These are phyloP conservation scores for Diorhabda carinulata DNA, from an alignment of 1,140 invertebrate genomes.

Conservation along the genomic window DNA sequence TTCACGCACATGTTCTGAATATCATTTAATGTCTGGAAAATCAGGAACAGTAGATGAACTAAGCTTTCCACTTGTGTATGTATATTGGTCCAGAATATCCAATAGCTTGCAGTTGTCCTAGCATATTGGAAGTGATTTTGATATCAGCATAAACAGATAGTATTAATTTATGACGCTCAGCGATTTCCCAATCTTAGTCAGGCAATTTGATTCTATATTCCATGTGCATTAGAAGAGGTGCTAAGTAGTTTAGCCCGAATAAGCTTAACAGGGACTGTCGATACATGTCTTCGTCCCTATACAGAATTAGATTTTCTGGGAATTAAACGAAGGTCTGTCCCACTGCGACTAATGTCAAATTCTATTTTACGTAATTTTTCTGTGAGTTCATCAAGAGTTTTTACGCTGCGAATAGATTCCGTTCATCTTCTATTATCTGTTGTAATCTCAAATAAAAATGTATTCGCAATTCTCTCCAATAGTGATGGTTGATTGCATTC, in stretches of 20 bases:
- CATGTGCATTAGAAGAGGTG: constrained; percentile 47
- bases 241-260: constrained; percentile 4
- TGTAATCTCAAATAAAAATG: constrained; percentile 41
- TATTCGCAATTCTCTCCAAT: constrained; percentile 39
- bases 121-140: too few relatives aligned
- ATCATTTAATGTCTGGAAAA: too few relatives aligned
- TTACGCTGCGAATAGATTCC: constrained; percentile 17
- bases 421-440: constrained; percentile 37
- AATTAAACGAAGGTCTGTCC: not conserved
- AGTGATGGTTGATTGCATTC: constrained; percentile 27
- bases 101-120: constrained; percentile 33
- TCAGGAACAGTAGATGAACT: constrained; percentile 28
- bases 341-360: not conserved
- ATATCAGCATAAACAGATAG: constrained; percentile 11
- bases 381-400: not conserved
- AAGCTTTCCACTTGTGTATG: constrained; percentile 39
- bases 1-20: too few relatives aligned
- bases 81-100: constrained; percentile 46
- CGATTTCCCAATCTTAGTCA: constrained; percentile 42
- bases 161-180: too few relatives aligned
- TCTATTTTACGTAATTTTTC: not conserved
- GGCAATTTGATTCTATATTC: constrained; percentile 46
- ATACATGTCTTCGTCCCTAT: not conserved
- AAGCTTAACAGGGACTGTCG: not conserved
- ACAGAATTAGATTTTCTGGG: not conserved